These are phyloP conservation scores for Andrena chrysosceles DNA, from an alignment of 2,888 invertebrate species.

Conservation along the genomic window DNA sequence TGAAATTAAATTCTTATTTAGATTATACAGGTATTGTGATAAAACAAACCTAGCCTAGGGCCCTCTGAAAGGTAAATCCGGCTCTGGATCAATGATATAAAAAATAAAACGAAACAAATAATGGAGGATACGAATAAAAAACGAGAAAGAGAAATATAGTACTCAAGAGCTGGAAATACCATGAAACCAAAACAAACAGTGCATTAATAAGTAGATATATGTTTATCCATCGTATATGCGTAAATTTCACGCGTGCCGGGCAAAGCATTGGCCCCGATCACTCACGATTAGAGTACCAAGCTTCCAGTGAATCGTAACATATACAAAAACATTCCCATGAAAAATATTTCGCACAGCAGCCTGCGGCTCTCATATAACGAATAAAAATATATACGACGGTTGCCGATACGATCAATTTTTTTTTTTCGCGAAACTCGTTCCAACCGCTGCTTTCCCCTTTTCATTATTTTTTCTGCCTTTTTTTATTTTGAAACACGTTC, in stretches of 20 bases:
- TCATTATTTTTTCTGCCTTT: not conserved
- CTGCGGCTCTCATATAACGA: no score
- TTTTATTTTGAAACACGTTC: constrained; percentile 41
- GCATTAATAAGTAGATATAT: no score
- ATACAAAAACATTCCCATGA: not conserved
- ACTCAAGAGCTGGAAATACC: no score
- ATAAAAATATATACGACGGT: not conserved
- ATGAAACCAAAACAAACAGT: no score
- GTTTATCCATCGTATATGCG: no score
- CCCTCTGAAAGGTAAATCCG: no score
- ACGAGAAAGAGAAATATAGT: no score
- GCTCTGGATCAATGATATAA: not conserved
- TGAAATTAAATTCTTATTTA: no score
- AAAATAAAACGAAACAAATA: no score
- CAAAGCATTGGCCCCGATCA: not conserved
- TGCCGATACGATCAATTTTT: constrained; percentile 19
- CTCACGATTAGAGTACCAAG: not conserved
- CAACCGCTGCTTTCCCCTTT: not conserved
- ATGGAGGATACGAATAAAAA: no score
- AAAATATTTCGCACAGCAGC: not conserved
- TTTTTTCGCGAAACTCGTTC: constrained; percentile 15
- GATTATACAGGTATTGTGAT: no score
- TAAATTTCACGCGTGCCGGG: not conserved
- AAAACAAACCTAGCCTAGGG: no score
- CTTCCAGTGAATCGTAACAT: not conserved